Evolutionary conservation across 2,888 invertebrate genomes (phyloP).

Genomic region (Eugnorisma glareosa): DNA sequence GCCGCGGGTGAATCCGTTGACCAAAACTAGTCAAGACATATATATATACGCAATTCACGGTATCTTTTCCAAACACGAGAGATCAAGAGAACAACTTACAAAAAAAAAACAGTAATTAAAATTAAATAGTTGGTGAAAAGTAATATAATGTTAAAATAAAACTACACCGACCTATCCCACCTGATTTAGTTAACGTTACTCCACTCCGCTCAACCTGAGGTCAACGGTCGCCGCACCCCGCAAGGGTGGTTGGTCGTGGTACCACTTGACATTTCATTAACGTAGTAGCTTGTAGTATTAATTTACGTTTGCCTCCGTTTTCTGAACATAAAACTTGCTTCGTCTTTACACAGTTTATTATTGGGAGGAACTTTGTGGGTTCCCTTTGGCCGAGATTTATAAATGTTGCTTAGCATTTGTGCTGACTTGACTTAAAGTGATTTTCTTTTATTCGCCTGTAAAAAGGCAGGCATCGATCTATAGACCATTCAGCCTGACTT

Average conservation of each 20-base stretch:
- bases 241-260: slow-evolving; percentile 65
- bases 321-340: slow-evolving; percentile 34
- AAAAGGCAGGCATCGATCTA: too few relatives aligned
- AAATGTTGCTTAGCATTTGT: neutral
- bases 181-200: slow-evolving; percentile 37
- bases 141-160: slow-evolving; percentile 16
- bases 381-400: neutral
- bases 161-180: neutral
- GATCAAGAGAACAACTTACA: too few relatives aligned
- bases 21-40: neutral
- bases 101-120: neutral
- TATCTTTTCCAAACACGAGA: neutral
- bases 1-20: neutral
- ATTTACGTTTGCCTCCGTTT: slow-evolving; percentile 59
- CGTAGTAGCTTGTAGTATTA: slow-evolving; percentile 33
- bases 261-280: slow-evolving; percentile 70
- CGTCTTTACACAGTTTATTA: slow-evolving; percentile 12
- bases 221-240: slow-evolving; percentile 82
- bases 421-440: too few relatives aligned
- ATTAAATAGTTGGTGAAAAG: neutral
- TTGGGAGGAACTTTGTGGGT: neutral
- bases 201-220: slow-evolving; percentile 66
- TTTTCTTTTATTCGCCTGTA: too few relatives aligned
- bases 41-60: neutral
- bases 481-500: too few relatives aligned